phyloP scores from a whole-genome alignment of 2,113 vertebrate species.

The Cryptotis parvus region DNA sequence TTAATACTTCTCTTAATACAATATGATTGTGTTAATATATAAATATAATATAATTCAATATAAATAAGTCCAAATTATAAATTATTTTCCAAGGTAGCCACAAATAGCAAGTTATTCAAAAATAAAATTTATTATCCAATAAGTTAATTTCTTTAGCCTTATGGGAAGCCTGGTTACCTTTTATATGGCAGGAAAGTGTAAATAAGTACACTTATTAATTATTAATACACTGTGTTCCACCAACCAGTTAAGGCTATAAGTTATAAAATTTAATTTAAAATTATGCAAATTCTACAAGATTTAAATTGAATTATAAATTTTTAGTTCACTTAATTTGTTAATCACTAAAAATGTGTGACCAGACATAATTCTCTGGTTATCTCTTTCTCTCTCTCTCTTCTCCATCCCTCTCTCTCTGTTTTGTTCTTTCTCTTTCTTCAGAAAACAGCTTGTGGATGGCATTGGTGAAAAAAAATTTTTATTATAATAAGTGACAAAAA shows the following conservation, averaged over 20 bases:
- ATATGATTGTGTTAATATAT: not conserved
- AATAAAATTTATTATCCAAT: constrained; percentile 26
- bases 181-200: constrained; percentile 5
- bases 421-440: not conserved
- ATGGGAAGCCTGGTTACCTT: not conserved
- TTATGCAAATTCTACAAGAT: not conserved
- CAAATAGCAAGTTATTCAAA: constrained; percentile 25
- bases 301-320: not conserved
- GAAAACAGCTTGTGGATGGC: not conserved
- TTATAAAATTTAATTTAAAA: not conserved
- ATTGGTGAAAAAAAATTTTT: constrained; percentile 1
- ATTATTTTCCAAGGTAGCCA: not conserved
- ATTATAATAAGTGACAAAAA: constrained; percentile 9
- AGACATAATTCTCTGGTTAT: not conserved
- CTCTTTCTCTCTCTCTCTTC: not conserved
- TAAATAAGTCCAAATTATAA: not conserved
- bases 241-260: not conserved
- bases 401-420: not conserved
- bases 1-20: not conserved
- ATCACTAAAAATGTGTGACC: not conserved
- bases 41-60: not conserved
- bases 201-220: too few relatives aligned
- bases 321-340: not conserved
- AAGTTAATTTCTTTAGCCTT: constrained; percentile 47
- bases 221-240: not conserved